Evolutionary conservation across 2,888 invertebrate species (phyloP), one percentile per base, ranked within the genome.

Genomic region (Plebejus melissa): DNA sequence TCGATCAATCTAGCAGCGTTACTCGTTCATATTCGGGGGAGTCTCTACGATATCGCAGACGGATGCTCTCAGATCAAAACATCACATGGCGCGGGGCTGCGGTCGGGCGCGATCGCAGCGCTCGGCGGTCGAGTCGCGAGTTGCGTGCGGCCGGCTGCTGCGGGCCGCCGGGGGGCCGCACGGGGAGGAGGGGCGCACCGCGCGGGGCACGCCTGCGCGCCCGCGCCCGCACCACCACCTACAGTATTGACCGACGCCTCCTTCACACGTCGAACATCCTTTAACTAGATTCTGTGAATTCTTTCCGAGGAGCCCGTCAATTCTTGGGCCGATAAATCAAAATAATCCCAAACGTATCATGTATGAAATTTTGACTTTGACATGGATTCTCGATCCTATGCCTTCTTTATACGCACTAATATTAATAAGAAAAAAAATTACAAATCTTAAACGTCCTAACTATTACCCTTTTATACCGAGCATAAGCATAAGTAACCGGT

Each of bases 201-300:
- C 79, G 79, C 79, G 78, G 81, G 80, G 79, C 80, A 81, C 86
- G 87, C 86, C 85, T 86, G 87, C 90, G 88, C 91, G 89, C 91
- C 89, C 90, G 89, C 91, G 87, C 89, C 87, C 90, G 81, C 91
- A 88, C 89, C 91, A 85, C 91, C 90, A 91, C 90, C 91, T 90
- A 87, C 90, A 90, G 92, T 93, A 93, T 93, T 92, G 93, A 93
- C 93, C 93, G 91, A 90, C 91, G 91, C 92, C 93, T 92, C 90
- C 90, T 91, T 90, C 88, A 90, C 89, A 91, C 90, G 88, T 88
- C 89, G 90, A 90, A 91, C 90, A 90, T 93, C 92, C 91, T 92
- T 92, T 93, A 93, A 91, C 92, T 89, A 91, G 90, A 87, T 87
- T 89, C 89, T 86, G 86, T 87, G 87, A 89, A 90, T 88, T 88